These are phyloP conservation scores for Catocala nupta DNA, from an alignment of 2,888 invertebrate species.

Conservation along the genomic window DNA sequence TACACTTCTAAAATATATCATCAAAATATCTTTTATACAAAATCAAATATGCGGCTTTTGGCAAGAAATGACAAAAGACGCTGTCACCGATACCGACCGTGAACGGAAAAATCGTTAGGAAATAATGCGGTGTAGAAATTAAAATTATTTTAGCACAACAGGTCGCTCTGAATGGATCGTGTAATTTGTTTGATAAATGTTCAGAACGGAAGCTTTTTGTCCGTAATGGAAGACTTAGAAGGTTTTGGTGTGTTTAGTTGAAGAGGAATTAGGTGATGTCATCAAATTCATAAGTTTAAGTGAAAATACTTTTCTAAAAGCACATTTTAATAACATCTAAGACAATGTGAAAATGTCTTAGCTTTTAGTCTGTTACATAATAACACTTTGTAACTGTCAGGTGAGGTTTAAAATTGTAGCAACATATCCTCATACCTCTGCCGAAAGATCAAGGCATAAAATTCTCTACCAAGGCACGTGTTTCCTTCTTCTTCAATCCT, in stretches of 20 bases:
- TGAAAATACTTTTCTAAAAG: not conserved
- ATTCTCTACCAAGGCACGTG: too few species aligned
- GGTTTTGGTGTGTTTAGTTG: not conserved
- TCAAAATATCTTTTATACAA: constrained; percentile 43
- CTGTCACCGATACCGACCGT: constrained; percentile 27
- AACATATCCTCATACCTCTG: too few species aligned
- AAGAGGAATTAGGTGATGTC: not conserved
- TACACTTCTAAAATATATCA: constrained; percentile 36
- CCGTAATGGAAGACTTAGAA: not conserved
- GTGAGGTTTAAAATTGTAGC: too few species aligned
- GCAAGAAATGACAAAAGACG: constrained; percentile 39
- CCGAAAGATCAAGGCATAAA: too few species aligned
- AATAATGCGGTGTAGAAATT: constrained; percentile 42
- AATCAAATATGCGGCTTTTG: constrained; percentile 45
- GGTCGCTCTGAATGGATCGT: constrained; percentile 41
- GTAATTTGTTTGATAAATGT: constrained; percentile 48
- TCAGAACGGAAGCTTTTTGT: constrained; percentile 2
- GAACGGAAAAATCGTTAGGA: constrained; percentile 43
- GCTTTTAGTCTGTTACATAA: too few species aligned
- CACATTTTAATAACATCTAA: too few species aligned
- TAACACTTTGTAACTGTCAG: too few species aligned
- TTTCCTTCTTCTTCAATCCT: too few species aligned
- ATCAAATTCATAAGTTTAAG: not conserved
- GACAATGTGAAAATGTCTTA: too few species aligned
- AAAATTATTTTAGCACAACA: constrained; percentile 50